A percentile compares a stretch with the other conserved stretches of the same genome.
These are phyloP conservation scores for Zosterops lateralis DNA, from an alignment of 2,113 vertebrate species.

Conservation along the genomic window DNA sequence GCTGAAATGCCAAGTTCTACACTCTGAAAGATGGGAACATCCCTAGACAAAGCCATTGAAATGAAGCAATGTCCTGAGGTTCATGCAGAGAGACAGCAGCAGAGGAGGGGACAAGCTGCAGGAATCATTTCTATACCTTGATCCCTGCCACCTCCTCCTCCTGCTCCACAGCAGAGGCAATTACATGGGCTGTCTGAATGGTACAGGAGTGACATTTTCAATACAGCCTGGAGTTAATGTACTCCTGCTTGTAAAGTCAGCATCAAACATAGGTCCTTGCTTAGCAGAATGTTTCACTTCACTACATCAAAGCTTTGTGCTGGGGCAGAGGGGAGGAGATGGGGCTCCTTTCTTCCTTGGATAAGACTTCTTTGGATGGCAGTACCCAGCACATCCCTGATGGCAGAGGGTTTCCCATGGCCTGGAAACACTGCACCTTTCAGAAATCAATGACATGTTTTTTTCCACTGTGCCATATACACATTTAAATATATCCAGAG, in stretches of 20 bases:
- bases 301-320: background rate
- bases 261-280: background rate
- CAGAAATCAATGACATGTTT: background rate
- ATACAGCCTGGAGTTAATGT: background rate
- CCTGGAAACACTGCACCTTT: background rate
- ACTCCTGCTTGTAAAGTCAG: background rate
- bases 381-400: background rate
- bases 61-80: background rate
- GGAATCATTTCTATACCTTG: background rate
- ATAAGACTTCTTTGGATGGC: background rate
- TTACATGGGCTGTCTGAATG: background rate
- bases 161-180: background rate
- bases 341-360: background rate
- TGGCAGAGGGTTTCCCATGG: background rate
- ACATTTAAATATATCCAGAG: background rate
- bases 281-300: background rate
- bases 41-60: background rate
- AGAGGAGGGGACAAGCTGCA: background rate
- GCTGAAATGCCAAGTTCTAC: background rate
- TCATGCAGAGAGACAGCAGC: background rate
- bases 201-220: background rate
- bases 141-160: background rate
- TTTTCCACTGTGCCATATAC: background rate
- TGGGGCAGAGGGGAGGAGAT: background rate
- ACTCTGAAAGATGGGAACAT: accelerated